A percentile compares a stretch with the other conserved stretches of the same genome.
These are phyloP conservation scores for Smithornis capensis DNA, from an alignment of 2,113 vertebrate genomes.

Conservation along the genomic window DNA sequence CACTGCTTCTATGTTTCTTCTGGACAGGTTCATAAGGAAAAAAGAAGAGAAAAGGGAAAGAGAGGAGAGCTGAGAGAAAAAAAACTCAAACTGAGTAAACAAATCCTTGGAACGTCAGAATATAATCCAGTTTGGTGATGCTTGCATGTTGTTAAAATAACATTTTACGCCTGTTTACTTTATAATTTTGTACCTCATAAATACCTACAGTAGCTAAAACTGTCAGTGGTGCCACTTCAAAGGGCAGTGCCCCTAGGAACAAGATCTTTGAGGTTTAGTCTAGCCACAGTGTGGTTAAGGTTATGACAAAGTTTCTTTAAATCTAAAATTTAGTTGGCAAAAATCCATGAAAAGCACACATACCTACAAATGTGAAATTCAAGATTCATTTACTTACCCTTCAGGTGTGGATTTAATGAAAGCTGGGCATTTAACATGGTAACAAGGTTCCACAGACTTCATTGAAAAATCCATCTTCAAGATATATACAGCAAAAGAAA, in stretches of 20 bases:
- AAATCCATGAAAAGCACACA: slow-evolving; percentile 12
- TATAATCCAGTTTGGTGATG: neutral
- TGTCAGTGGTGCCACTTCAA: slow-evolving; percentile 38
- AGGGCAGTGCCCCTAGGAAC: neutral
- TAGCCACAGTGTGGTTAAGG: slow-evolving; percentile 28
- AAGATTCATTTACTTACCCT: slow-evolving; percentile 17
- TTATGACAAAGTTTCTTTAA: slow-evolving; percentile 48
- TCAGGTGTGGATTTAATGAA: slow-evolving; percentile 23
- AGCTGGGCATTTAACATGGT: neutral
- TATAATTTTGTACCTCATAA: slow-evolving; percentile 51
- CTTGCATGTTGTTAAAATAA: neutral
- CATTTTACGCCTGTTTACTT: slow-evolving; percentile 19
- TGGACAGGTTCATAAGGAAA: neutral
- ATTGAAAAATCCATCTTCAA: neutral
- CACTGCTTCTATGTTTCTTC: neutral
- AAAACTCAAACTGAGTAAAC: neutral
- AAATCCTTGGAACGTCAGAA: neutral
- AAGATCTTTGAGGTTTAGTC: slow-evolving; percentile 28
- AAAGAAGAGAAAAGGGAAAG: neutral
- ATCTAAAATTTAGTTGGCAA: slow-evolving; percentile 3
- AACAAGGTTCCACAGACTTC: slow-evolving; percentile 5
- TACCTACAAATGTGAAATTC: neutral
- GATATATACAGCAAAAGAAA: neutral
- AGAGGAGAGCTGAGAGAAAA: neutral
- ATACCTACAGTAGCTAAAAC: slow-evolving; percentile 31